These are phyloP conservation scores for Prinia subflava DNA, from an alignment of 2,113 vertebrate genomes.

Conservation along the genomic window DNA sequence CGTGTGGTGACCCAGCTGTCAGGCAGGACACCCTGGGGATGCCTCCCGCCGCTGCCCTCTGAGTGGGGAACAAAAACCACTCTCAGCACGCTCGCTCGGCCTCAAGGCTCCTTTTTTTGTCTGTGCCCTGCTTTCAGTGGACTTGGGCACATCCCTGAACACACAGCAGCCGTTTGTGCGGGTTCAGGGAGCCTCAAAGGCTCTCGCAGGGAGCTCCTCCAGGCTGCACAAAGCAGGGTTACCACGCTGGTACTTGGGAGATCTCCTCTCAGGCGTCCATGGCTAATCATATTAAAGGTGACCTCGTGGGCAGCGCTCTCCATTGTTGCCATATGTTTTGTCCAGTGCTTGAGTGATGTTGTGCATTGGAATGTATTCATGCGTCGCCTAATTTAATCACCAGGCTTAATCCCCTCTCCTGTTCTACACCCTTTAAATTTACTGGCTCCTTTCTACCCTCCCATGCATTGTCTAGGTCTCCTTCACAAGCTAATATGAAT, in stretches of 20 bases:
- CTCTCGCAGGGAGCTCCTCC: slow-evolving; percentile 46
- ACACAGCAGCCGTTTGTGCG: slow-evolving; percentile 53
- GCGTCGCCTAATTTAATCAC: slow-evolving; percentile 81
- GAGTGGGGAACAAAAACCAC: slow-evolving; percentile 82
- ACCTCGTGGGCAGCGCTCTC: slow-evolving; percentile 69
- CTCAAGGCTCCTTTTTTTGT: slow-evolving; percentile 68
- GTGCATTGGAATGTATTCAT: slow-evolving; percentile 84
- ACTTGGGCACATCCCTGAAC: slow-evolving; percentile 79
- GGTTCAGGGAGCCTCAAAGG: slow-evolving; percentile 70
- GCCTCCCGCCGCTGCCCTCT: slow-evolving; percentile 79
- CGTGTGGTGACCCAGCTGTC: slow-evolving; percentile 76
- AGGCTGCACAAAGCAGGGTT: slow-evolving; percentile 59
- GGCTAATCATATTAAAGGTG: slow-evolving; percentile 84
- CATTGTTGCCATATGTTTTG: slow-evolving; percentile 82
- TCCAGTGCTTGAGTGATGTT: slow-evolving; percentile 81
- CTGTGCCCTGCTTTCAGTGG: slow-evolving; percentile 70
- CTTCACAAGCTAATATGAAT: not conserved
- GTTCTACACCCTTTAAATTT: slow-evolving; percentile 46
- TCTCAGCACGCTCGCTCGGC: slow-evolving; percentile 69
- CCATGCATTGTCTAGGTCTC: not conserved
- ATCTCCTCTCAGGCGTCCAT: slow-evolving; percentile 75
- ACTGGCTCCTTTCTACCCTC: slow-evolving; percentile 3
- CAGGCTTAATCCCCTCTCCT: slow-evolving; percentile 62
- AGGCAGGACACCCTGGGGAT: slow-evolving; percentile 65
- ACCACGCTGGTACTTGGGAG: slow-evolving; percentile 38